These are phyloP conservation scores for Malaclemys terrapin DNA, from an alignment of 2,113 vertebrate species.

Conservation along the genomic window DNA sequence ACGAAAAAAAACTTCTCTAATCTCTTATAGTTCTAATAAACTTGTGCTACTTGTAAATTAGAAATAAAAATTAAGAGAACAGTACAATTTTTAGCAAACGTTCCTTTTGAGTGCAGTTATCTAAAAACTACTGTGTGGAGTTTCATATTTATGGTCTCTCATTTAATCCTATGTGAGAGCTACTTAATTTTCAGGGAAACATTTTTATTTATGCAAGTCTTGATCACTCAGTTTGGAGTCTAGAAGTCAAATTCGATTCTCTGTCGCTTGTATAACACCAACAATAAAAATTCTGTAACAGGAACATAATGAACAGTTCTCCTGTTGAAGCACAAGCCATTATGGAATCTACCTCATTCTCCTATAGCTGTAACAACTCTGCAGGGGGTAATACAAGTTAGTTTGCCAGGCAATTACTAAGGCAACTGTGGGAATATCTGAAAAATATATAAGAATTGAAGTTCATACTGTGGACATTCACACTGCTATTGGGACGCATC, in stretches of 20 bases:
- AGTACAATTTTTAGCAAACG: not conserved
- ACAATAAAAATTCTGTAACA: not conserved
- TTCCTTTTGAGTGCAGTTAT: not conserved
- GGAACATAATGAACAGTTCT: not conserved
- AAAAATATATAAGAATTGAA: not conserved
- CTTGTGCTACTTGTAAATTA: not conserved
- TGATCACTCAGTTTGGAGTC: not conserved
- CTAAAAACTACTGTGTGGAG: not conserved
- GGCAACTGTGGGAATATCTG: not conserved
- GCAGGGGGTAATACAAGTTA: not conserved
- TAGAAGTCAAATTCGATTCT: not conserved
- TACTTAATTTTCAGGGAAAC: not conserved
- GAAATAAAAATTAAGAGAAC: not conserved
- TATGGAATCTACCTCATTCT: not conserved
- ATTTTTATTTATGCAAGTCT: not conserved
- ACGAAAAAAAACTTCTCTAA: not conserved
- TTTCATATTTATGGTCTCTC: not conserved
- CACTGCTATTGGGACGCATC: not conserved
- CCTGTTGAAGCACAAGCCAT: not conserved
- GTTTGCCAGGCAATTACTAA: not conserved
- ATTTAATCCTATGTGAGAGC: not conserved
- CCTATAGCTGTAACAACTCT: not conserved
- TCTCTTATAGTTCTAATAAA: not conserved
- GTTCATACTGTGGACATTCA: not conserved
- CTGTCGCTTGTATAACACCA: not conserved